A percentile compares a stretch with the other conserved stretches of the same genome.
Conservation (phyloP, 2,113 vertebrate genomes). For the Machaerirhynchus nigripectus region DNA sequence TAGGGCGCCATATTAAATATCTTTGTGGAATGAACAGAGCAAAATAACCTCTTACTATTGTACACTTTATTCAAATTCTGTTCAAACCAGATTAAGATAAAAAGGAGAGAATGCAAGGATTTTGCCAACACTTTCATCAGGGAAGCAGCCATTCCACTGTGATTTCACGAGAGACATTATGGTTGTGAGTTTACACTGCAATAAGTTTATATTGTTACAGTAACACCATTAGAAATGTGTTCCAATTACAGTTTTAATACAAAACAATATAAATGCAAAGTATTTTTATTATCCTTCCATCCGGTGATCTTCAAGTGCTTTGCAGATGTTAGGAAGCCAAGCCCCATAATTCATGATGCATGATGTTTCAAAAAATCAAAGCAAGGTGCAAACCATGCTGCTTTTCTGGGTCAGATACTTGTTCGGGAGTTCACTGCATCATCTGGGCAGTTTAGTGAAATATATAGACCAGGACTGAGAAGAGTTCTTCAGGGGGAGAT, state of each 20-base stretch:
- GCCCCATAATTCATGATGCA: neutral
- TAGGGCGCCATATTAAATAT: neutral
- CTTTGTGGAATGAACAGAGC: neutral
- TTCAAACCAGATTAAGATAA: neutral
- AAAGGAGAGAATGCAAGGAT: neutral
- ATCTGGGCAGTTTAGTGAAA: neutral
- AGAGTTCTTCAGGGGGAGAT: neutral
- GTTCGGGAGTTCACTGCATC: neutral
- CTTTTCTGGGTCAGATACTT: neutral
- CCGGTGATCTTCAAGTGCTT: neutral
- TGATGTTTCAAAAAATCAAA: neutral
- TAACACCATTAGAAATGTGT: neutral
- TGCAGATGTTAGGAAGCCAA: neutral
- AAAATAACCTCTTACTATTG: neutral
- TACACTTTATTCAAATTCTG: neutral
- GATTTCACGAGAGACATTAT: neutral
- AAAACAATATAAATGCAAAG: neutral
- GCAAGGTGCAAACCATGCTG: neutral
- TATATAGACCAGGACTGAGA: neutral
- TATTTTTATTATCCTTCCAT: neutral
- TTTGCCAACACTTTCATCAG: neutral
- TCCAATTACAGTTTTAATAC: neutral
- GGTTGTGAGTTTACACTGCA: neutral
- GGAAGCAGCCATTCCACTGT: neutral
- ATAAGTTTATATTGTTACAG: neutral